Base-by-base conservation (phyloP, 2,888 invertebrate genomes). In the Diarsia mendica region DNA sequence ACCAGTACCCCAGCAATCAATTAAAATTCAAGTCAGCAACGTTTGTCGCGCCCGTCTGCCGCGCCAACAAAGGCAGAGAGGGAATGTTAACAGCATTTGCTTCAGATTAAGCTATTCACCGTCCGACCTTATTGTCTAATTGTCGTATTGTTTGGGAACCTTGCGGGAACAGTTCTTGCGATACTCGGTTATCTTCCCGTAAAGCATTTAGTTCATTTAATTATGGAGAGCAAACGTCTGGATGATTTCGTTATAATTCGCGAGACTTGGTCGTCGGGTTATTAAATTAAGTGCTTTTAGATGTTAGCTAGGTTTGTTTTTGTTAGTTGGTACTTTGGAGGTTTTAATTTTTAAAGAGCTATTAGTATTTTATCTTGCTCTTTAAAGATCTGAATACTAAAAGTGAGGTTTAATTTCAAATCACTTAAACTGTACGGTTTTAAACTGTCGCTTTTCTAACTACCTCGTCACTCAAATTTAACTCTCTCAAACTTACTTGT, bases 31-130 rank as follows among this genome's bases (percentile, higher is more conserved):
- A 65, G 78, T 70, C 78, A 49, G 49, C 69, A 2, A 60, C 74
- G 75, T 82, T 81, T 60, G n/a, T 67, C n/a, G 64, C 85, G 90
- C 89, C 75, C 89, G 91, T 89, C 85, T 91, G 69, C 77, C 44
- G 58, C 53, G 33, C 67, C 63, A 63, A 75, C 74, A 75, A 81
- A 86, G 84, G 82, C 83, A 55, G 75, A 84, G 86, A 88, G 87
- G 89, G 90, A 89, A 90, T 89, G 91, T 91, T 90, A 91, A 91
- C 91, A 90, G 88, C 90, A 85, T 92, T 91, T 90, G 90, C 90
- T 90, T 89, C 91, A 93, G 93, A 94, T 94, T 92, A 93, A 93
- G 93, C 92, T 90, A 94, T 94, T 94, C 92, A 91, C 86, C 87
- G 84, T 80, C 86, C 88, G 89, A 87, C 86, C 92, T 92, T 93